phyloP scores from a whole-genome alignment of 53 echinoderm and acorn worm genomes.

The Luidia sarsii region DNA sequence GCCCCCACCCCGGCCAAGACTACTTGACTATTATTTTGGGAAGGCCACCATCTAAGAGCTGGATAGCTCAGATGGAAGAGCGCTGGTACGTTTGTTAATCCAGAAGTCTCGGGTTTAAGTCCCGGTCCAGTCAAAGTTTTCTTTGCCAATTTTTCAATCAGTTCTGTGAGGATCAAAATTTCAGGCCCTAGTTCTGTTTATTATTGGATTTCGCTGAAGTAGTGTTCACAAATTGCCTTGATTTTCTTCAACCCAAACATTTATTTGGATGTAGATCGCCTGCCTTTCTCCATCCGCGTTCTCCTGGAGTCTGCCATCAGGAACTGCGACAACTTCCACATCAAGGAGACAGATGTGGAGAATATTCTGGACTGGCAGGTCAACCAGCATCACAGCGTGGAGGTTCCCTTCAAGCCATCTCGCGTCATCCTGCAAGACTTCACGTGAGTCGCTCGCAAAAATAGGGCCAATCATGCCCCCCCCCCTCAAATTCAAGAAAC shows the following conservation, averaged over 20 bases:
- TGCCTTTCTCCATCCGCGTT: conserved; percentile 91
- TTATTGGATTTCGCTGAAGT: background rate
- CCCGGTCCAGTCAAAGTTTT: too few relatives aligned
- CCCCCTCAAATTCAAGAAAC: too few relatives aligned
- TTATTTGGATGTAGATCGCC: conserved; percentile 66
- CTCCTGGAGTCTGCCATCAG: conserved; percentile 96
- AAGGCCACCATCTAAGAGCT: too few relatives aligned
- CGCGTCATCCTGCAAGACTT: conserved; percentile 97
- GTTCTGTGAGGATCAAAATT: too few relatives aligned
- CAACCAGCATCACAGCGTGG: conserved; percentile 83
- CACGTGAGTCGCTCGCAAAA: conserved; percentile 74
- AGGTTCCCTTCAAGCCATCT: conserved; percentile 96
- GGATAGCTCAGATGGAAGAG: too few relatives aligned
- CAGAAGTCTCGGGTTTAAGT: too few relatives aligned
- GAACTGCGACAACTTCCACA: conserved; percentile 92
- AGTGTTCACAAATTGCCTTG: background rate
- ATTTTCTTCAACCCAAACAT: background rate
- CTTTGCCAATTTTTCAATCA: too few relatives aligned
- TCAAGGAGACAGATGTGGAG: conserved; percentile 86
- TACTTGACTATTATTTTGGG: too few relatives aligned
- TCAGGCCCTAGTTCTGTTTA: too few relatives aligned
- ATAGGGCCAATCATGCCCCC: too few relatives aligned
- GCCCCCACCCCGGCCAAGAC: too few relatives aligned
- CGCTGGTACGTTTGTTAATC: too few relatives aligned
- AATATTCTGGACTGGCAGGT: conserved; percentile 89